A percentile compares a stretch with the other conserved stretches of the same genome.
These are phyloP conservation scores for Petromus typicus DNA, from an alignment of 2,113 vertebrate genomes.

Conservation along the genomic window DNA sequence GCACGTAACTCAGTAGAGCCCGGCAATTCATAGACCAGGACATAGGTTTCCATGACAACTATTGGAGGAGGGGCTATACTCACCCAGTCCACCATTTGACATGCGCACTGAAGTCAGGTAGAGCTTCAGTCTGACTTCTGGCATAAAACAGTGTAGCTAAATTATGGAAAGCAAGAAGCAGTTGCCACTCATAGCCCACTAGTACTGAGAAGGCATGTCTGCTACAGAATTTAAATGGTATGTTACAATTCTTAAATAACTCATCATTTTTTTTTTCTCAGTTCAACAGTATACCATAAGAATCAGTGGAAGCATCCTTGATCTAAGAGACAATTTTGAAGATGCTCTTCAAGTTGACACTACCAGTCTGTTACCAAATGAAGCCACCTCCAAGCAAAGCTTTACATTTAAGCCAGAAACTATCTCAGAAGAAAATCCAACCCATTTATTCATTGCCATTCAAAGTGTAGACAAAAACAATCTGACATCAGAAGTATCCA, in stretches of 20 bases:
- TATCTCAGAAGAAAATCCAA: background rate
- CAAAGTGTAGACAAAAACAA: background rate
- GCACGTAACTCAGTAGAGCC: too few species aligned
- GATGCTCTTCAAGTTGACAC: constrained; percentile 71
- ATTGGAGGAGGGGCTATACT: too few species aligned
- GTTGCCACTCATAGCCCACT: too few species aligned
- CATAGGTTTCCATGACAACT: too few species aligned
- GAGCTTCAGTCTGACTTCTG: too few species aligned
- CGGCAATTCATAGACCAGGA: too few species aligned
- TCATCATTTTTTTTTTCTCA: constrained; percentile 67
- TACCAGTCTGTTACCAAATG: constrained; percentile 64
- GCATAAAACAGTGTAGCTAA: too few species aligned
- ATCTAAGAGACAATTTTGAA: constrained; percentile 80
- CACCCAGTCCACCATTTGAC: too few species aligned
- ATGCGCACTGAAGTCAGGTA: too few species aligned
- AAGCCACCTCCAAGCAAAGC: constrained; percentile 73
- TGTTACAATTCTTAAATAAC: background rate
- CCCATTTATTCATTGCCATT: background rate
- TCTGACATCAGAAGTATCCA: constrained; percentile 79
- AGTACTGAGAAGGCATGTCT: too few species aligned
- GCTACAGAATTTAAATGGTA: background rate
- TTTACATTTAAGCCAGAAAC: constrained; percentile 76
- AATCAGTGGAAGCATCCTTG: constrained; percentile 75
- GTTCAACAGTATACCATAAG: constrained; percentile 85
- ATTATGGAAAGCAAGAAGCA: too few species aligned